Evolutionary conservation across 2,113 vertebrate species (phyloP).

Genomic region (Phaethon lepturus): DNA sequence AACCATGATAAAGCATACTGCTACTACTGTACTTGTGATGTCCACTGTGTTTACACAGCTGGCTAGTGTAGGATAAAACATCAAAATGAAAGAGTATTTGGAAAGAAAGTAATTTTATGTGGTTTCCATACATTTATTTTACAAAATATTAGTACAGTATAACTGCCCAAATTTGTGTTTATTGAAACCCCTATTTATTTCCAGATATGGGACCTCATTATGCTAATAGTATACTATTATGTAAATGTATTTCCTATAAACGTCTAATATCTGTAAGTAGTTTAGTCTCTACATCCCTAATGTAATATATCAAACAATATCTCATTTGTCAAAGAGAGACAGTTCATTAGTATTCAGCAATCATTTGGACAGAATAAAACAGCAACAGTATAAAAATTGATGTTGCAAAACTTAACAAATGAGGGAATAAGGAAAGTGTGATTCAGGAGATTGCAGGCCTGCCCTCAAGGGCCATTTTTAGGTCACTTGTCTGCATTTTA

Average conservation of each 20-base stretch:
- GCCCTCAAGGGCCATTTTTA: constrained; percentile 74
- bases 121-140: constrained; percentile 22
- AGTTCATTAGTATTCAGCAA: constrained; percentile 78
- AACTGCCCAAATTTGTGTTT: constrained; percentile 37
- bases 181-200: constrained; percentile 59
- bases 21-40: neutral
- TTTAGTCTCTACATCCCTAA: constrained; percentile 75
- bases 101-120: constrained; percentile 9
- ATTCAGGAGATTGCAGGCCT: constrained; percentile 76
- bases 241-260: constrained; percentile 76
- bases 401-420: constrained; percentile 80
- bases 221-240: constrained; percentile 71
- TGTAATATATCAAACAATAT: constrained; percentile 81
- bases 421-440: constrained; percentile 71
- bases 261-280: constrained; percentile 74
- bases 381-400: constrained; percentile 79
- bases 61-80: neutral
- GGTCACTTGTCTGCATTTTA: constrained; percentile 80
- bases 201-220: constrained; percentile 67
- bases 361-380: constrained; percentile 75
- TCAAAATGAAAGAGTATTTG: neutral
- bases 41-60: neutral
- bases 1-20: neutral
- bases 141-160: neutral
- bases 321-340: constrained; percentile 80